These are phyloP conservation scores for Lutjanus campechanus DNA, from an alignment of 2,797 vertebrate species.

Conservation along the genomic window DNA sequence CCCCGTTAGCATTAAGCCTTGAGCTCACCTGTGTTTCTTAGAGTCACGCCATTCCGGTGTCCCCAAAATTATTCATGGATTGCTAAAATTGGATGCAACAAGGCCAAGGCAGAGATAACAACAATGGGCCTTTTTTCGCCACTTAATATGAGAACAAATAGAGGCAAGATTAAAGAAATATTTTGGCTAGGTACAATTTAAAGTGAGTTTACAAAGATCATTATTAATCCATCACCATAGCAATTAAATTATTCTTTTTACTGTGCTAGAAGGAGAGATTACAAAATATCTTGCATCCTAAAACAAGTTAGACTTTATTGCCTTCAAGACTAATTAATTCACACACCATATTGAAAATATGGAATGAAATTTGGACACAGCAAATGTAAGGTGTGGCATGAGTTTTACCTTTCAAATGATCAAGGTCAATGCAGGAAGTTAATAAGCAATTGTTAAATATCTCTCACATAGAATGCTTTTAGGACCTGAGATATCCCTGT, in stretches of 20 bases:
- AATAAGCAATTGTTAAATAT: background rate
- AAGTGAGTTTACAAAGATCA: background rate
- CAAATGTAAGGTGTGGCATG: background rate
- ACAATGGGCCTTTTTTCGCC: background rate
- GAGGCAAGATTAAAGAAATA: background rate
- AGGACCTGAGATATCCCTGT: background rate
- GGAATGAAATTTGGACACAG: background rate
- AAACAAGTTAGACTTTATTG: background rate
- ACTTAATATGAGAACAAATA: background rate
- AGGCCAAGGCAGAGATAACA: background rate
- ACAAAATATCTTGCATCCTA: background rate
- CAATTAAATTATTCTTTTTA: background rate
- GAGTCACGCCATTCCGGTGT: slow-evolving; percentile 23
- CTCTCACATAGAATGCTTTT: background rate
- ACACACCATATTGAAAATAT: background rate
- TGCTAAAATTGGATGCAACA: slow-evolving; percentile 1
- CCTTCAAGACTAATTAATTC: background rate
- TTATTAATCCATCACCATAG: background rate
- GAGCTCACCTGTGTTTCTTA: slow-evolving; percentile 14
- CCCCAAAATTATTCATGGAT: slow-evolving; percentile 36
- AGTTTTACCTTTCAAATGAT: background rate
- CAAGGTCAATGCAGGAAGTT: background rate
- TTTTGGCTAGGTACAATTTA: background rate
- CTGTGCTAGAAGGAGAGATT: background rate
- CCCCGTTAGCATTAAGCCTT: slow-evolving; percentile 15